Evolutionary conservation across 1,140 invertebrate species (phyloP), one percentile per base, ranked within the genome.

Genomic region (Saxidomus purpurata): DNA sequence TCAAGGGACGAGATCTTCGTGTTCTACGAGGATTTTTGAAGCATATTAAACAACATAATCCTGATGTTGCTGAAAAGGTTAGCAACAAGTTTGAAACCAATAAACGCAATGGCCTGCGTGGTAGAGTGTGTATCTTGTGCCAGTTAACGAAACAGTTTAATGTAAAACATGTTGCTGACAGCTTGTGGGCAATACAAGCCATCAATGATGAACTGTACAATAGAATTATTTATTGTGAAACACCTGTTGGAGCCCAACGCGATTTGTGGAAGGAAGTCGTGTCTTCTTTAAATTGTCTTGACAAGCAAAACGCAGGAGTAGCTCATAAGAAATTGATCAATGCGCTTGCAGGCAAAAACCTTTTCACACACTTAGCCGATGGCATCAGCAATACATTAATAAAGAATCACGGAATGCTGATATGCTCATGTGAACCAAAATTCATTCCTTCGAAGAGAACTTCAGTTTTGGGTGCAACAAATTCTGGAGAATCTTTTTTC

Each of bases 91-190:
- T 67, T 34, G 61, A 63, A 82, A 19, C 38, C 17, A 67, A 82
- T 31, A 63, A 38, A 34, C 4, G 19, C 11, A 28, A 38, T 22
- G 34, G 38, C 22, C 2, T 81, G 28, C 8, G 47, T 38, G 47
- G 79, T 13, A 81, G 31, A 2, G 0, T 81, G 1, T 81, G 79
- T 61, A n/a, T 36, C 4, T 61, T 38, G 11, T 81, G 80, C 38
- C 38, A 67, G 38, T 2, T 82, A 22, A 38, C 17, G 40, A 13
- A 49, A 25, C 3, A 55, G 15, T 11, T 82, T 13, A 55, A 82
- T 82, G 28, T 82, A 0, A 82, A 67, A 17, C 31, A 82, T 67
- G 52, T 82, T 22, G 61, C 28, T 22, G 80, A 82, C 38, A 22
- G 34, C 36, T 49, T 82, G n/a, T 82, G 52, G 34, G 11, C 49